A percentile compares a stretch with the other conserved stretches of the same genome.
phyloP scores from a whole-genome alignment of 92 coral and sea anemone genomes.

The Siderastrea siderea region DNA sequence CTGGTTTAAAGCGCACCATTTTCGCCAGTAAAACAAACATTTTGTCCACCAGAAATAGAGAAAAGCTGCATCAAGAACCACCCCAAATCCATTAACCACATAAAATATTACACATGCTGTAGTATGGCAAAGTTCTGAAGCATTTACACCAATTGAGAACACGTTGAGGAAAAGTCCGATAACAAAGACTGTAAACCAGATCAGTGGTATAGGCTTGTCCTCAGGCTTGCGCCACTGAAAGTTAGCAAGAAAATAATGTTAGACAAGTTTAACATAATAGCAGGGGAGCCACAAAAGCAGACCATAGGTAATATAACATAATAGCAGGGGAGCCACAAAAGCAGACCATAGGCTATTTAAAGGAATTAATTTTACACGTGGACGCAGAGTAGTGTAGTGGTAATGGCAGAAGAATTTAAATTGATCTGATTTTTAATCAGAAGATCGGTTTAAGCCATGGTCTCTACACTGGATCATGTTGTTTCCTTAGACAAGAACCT shows the following conservation, averaged over 20 bases:
- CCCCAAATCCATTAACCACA: constrained; percentile 93
- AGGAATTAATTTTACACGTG: too few species aligned
- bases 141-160: constrained; percentile 89
- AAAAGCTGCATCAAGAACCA: constrained; percentile 88
- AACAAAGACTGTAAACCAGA: constrained; percentile 91
- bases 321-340: too few species aligned
- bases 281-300: too few species aligned
- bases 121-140: constrained; percentile 83
- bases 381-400: too few species aligned
- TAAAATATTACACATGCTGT: constrained; percentile 92
- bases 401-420: too few species aligned
- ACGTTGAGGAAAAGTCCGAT: constrained; percentile 92
- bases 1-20: constrained; percentile 93
- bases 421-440: too few species aligned
- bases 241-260: background rate
- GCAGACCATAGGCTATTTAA: too few species aligned
- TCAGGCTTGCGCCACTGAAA: constrained; percentile 94
- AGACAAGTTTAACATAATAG: background rate
- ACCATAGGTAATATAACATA: too few species aligned
- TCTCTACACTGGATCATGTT: too few species aligned
- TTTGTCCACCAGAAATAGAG: constrained; percentile 94
- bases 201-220: constrained; percentile 88
- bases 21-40: constrained; percentile 87
- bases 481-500: too few species aligned
- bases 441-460: too few species aligned